Evolutionary conservation across 2,888 invertebrate genomes (phyloP).

Genomic region (Marasmarcha lunaedactyla): DNA sequence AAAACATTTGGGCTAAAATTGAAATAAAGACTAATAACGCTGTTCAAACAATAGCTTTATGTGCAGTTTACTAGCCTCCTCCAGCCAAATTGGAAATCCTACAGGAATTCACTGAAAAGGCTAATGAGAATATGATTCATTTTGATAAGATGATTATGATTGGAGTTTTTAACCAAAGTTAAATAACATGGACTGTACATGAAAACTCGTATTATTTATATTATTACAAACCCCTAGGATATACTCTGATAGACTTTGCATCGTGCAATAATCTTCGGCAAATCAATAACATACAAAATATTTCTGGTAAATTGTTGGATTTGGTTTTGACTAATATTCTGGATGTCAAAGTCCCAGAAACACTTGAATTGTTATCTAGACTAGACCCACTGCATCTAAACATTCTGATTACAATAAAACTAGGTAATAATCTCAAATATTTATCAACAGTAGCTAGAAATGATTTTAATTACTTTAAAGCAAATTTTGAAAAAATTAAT

Average conservation of each 20-base stretch:
- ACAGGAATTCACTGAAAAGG: background rate
- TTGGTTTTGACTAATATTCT: background rate
- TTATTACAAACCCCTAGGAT: background rate
- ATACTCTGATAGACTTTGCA: background rate
- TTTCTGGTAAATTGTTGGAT: background rate
- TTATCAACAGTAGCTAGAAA: too few relatives aligned
- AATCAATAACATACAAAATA: background rate
- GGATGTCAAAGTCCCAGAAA: too few relatives aligned
- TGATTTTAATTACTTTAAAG: too few relatives aligned
- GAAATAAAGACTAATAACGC: background rate
- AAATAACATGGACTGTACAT: background rate
- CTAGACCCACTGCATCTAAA: too few relatives aligned
- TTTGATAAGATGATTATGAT: constrained; percentile 1
- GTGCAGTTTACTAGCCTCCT: constrained; percentile 3
- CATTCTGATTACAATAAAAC: too few relatives aligned
- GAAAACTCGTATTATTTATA: background rate
- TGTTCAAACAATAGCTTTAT: background rate
- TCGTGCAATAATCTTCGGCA: background rate
- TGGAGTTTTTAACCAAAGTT: constrained; percentile 4
- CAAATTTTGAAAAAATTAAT: too few relatives aligned
- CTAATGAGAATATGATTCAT: too few relatives aligned
- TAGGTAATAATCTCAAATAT: too few relatives aligned
- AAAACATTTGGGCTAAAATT: background rate
- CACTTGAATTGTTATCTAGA: too few relatives aligned
- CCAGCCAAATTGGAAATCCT: background rate